Percentiles rank a stretch among this genome's conserved stretches.
Evolutionary conservation across 2,113 vertebrate genomes (phyloP).

Genomic region (Salvelinus sp.): DNA sequence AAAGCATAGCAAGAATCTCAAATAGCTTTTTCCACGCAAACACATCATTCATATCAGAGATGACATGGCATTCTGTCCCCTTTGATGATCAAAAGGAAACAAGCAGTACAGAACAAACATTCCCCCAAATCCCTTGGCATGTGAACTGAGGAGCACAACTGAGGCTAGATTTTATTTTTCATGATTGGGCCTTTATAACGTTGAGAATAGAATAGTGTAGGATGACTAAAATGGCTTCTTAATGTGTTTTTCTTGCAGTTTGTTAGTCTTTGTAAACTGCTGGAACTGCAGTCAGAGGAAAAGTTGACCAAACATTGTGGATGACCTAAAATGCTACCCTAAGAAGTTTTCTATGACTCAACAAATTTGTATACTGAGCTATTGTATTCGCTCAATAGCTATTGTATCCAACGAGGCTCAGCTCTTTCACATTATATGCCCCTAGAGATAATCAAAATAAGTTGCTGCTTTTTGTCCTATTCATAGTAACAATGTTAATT

Average conservation of each 20-base stretch:
- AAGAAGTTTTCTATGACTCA: too few species aligned
- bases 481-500: background rate
- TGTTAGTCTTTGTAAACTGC: background rate
- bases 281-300: background rate
- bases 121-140: background rate
- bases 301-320: background rate
- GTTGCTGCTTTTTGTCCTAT: background rate
- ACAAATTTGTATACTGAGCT: background rate
- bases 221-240: background rate
- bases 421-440: too few species aligned
- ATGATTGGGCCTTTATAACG: background rate
- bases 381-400: background rate
- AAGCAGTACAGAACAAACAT: background rate
- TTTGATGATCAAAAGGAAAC: background rate
- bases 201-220: background rate
- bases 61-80: background rate
- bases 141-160: background rate
- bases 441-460: too few species aligned
- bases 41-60: background rate
- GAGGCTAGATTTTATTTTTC: background rate
- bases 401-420: background rate
- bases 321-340: too few species aligned
- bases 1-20: background rate
- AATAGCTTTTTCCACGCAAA: background rate
- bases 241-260: background rate